Percentiles rank a stretch among this genome's conserved stretches.
Conservation (phyloP, 64 coral and sea anemone species). For the Stylophora pistillata region DNA sequence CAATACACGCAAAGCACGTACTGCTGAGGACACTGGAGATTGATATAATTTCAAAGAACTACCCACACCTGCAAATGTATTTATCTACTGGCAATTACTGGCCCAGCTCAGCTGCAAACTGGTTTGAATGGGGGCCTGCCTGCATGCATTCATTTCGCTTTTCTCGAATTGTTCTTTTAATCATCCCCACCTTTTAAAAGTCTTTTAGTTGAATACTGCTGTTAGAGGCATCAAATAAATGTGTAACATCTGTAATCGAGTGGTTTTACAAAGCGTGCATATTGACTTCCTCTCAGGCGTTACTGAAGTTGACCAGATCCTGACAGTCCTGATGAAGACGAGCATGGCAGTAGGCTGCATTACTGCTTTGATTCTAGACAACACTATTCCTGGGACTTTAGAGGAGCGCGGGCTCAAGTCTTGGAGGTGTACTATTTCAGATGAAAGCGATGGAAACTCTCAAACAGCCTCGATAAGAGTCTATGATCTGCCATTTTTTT, state of each 20-base stretch:
- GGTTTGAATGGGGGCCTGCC: no score
- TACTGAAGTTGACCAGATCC: conserved; percentile 6
- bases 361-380: conserved; percentile 2
- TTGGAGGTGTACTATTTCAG: conserved; percentile 1
- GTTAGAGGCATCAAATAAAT: neutral
- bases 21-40: no score
- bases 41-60: no score
- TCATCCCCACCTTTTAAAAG: no score
- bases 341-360: conserved; percentile 41
- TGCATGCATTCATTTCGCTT: no score
- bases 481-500: conserved; percentile 33
- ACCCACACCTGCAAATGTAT: no score
- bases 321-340: conserved; percentile 1
- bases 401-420: conserved; percentile 49
- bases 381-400: conserved; percentile 48
- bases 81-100: no score
- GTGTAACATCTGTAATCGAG: neutral
- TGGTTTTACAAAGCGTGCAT: neutral
- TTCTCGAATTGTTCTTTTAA: no score
- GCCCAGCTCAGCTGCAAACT: no score
- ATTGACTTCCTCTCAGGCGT: neutral
- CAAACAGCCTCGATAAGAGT: conserved; percentile 5
- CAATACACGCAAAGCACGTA: no score
- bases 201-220: no score
- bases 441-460: neutral